Conservation (phyloP, 2,888 invertebrate genomes). For the Cacoxenus indagator region DNA sequence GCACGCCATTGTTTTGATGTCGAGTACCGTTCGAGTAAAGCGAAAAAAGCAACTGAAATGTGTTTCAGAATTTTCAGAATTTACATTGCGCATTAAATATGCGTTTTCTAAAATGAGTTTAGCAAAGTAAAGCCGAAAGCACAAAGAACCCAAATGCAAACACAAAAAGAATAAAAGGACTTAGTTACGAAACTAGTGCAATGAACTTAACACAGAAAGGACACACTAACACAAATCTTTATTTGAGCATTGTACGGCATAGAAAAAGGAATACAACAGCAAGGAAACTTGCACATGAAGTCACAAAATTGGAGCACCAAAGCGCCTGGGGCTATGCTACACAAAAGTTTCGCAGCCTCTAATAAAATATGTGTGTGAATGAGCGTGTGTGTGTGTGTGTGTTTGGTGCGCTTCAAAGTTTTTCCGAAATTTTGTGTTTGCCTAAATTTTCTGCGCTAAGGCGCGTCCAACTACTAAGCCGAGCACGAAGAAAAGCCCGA, state of each 20-base stretch:
- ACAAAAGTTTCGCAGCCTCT: conserved; percentile 32
- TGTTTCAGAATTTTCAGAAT: background rate
- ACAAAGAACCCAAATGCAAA: conserved; percentile 40
- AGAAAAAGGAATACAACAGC: conserved; percentile 20
- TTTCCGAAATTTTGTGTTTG: conserved; percentile 13
- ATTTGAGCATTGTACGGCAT: conserved; percentile 52
- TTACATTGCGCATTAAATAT: background rate
- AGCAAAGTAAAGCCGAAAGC: conserved; percentile 23
- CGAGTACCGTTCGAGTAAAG: background rate
- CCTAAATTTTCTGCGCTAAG: conserved; percentile 3
- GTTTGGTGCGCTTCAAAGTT: conserved; percentile 13
- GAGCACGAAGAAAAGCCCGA: background rate
- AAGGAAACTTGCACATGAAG: conserved; percentile 20
- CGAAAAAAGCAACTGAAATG: background rate
- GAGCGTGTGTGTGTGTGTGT: conserved; percentile 22
- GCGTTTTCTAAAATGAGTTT: background rate
- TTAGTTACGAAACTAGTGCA: conserved; percentile 18
- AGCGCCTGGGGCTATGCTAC: conserved; percentile 57
- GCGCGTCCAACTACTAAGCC: background rate
- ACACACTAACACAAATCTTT: conserved; percentile 61
- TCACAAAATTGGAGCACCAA: conserved; percentile 50
- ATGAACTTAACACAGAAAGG: conserved; percentile 5
- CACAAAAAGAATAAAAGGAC: conserved; percentile 29
- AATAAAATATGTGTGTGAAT: conserved; percentile 11
- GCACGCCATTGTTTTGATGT: background rate